These are phyloP conservation scores for Tragelaphus buxtoni DNA, from an alignment of 2,113 vertebrate species.

Conservation along the genomic window DNA sequence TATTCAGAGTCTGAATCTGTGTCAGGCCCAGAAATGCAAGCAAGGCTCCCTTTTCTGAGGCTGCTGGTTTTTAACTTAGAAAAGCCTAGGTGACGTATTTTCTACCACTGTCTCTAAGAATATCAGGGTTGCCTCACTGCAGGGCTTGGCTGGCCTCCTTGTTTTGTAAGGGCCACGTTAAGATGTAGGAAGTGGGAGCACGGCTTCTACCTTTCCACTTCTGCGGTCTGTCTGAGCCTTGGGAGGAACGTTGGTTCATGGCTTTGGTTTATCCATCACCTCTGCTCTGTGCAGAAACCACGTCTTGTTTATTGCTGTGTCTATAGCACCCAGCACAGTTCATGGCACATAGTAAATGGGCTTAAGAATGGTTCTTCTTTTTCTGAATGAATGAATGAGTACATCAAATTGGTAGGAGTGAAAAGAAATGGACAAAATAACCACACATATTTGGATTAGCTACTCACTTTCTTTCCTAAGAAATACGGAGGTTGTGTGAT, in stretches of 20 bases:
- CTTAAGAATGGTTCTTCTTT: background rate
- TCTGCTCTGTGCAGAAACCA: background rate
- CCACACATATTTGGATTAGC: background rate
- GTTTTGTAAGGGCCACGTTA: background rate
- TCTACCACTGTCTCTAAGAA: background rate
- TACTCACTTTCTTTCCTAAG: background rate
- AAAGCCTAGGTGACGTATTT: background rate
- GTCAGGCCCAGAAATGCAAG: background rate
- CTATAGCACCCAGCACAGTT: no score
- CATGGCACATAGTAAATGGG: background rate
- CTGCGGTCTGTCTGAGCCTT: no score
- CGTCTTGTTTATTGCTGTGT: background rate
- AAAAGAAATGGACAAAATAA: background rate
- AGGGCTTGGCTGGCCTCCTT: background rate
- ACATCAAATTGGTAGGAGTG: background rate
- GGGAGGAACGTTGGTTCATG: background rate
- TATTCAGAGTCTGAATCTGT: background rate
- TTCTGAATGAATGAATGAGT: background rate
- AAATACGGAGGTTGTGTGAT: background rate
- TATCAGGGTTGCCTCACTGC: background rate
- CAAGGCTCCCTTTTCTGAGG: background rate
- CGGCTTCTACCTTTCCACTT: background rate
- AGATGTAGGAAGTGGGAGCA: background rate
- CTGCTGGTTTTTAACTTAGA: background rate
- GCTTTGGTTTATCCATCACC: background rate